Base-by-base conservation (phyloP, 2,888 invertebrate species). In the Germaria angustata region DNA sequence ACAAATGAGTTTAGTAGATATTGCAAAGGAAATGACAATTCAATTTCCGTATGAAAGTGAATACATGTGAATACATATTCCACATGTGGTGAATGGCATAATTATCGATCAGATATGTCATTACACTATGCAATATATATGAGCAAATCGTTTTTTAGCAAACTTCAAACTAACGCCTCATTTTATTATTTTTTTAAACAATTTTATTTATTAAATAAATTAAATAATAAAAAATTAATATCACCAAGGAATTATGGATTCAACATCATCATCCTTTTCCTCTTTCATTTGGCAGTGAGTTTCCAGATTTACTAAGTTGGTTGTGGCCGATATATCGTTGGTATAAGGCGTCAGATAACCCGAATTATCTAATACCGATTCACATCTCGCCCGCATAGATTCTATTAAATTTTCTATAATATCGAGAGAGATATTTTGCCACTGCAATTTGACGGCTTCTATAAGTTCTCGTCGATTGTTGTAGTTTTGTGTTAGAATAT, bases 371-470 rank as follows among this genome's bases (percentile, higher is more conserved):
- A 65, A 6, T 2, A 65, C 55, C 2, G 65, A 32, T 22, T 41
- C 28, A 55, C 73, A 75, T 13, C 73, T 32, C 3, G 20, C 8
- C n/a, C 28, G 34, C 73, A 72, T 72, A 3, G 51, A 51, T 2
- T 51, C 59, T 15, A 72, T 32, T 9, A 72, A 28, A 4, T 39
- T 20, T 22, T 51, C 39, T 24, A 49, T 17, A 7, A 24, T 13
- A n/a, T 61, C 61, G 4, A 28, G 1, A 11, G 63, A 34, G 28
- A 65, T 34, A 1, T 55, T 55, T 6, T 65, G 39, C 59, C 59
- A 59, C 6, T 59, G 39, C 1, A 22, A 15, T n/a, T 39, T 22
- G 15, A 59, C 15, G 13, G 59, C 59, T 9, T 59, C 39, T 9
- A 41, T 3, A n/a, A 59, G 24, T 4, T 59, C 59, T 3, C 4